phyloP scores from a whole-genome alignment of 1,140 invertebrate genomes.

The Procambarus virginalis region DNA sequence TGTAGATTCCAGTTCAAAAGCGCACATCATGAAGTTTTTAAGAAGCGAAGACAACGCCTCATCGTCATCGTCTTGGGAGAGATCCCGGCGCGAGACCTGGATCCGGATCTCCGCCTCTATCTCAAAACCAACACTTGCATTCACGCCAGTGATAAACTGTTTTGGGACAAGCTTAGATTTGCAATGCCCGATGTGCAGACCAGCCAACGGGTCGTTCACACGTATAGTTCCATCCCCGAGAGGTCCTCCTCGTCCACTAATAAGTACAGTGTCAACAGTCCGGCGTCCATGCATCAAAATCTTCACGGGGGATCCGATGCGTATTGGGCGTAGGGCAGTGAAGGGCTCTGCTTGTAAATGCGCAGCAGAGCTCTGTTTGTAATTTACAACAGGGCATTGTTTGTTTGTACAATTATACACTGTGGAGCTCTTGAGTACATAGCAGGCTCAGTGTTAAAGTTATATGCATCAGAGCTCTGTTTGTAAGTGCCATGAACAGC shows the following conservation, averaged over 20 bases:
- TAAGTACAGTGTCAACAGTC: constrained; percentile 67
- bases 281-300: constrained; percentile 59
- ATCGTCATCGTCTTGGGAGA: constrained; percentile 91
- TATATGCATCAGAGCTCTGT: background rate
- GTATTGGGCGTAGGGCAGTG: constrained; percentile 66
- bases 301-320: constrained; percentile 60
- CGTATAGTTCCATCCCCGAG: constrained; percentile 59
- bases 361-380: background rate
- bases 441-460: background rate
- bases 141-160: constrained; percentile 93
- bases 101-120: constrained; percentile 90
- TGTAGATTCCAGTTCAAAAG: constrained; percentile 93
- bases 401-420: background rate
- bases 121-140: constrained; percentile 91
- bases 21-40: constrained; percentile 91
- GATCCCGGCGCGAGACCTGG: constrained; percentile 87
- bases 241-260: constrained; percentile 51
- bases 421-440: background rate
- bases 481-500: background rate
- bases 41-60: constrained; percentile 83
- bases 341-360: constrained; percentile 15
- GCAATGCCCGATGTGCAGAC: constrained; percentile 56
- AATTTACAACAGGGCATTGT: background rate
- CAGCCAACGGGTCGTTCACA: constrained; percentile 56
- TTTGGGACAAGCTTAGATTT: constrained; percentile 91